Evolutionary conservation across 2,797 vertebrate species (phyloP), one percentile per base, ranked within the genome.

Genomic region (Bradypus variegatus): DNA sequence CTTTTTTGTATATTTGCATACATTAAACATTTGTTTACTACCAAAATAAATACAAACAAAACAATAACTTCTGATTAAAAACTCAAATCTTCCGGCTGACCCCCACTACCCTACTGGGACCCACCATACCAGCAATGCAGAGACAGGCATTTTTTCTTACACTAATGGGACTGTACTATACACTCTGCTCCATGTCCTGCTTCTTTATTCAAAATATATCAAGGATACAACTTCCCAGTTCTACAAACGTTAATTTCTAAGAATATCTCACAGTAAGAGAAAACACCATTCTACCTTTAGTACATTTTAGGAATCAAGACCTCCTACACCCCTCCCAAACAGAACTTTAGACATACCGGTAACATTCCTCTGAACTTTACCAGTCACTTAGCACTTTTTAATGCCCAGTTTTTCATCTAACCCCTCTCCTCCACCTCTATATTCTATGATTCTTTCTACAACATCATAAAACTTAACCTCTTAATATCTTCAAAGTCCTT

Each of bases 321-420:
- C 76, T 94, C 53, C 50, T 50, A 70, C 2, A 69, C 4, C 10
- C n/a, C 80, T 88, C 65, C 64, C 48, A 75, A 75, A 62, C 1
- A 86, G 76, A 64, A 58, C 69, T 33, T 88, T 50, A 91, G 5
- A 31, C 9, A 76, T 21, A n/a, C 27, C 38, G 36, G 85, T 80
- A 85, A 86, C 55, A 31, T 79, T 69, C 45, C 73, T 18, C 27
- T 65, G 31, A 89, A 88, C 33, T 83, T 69, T 72, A 86, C 25
- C 64, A 88, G 13, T 93, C 82, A 82, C 41, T 79, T 69, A 93
- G 62, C 16, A 86, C 8, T 86, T 94, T 94, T 77, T 11, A 93
- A 64, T 60, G 36, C 2, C 16, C 14, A 33, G 8, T 62, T 86
- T 91, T 86, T 41, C 8, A 91, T 64, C 65, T 27, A 93, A 82